A percentile compares a stretch with the other conserved stretches of the same genome.
Evolutionary conservation across 2,888 invertebrate genomes (phyloP).

Genomic region (Tiliacea citrago): DNA sequence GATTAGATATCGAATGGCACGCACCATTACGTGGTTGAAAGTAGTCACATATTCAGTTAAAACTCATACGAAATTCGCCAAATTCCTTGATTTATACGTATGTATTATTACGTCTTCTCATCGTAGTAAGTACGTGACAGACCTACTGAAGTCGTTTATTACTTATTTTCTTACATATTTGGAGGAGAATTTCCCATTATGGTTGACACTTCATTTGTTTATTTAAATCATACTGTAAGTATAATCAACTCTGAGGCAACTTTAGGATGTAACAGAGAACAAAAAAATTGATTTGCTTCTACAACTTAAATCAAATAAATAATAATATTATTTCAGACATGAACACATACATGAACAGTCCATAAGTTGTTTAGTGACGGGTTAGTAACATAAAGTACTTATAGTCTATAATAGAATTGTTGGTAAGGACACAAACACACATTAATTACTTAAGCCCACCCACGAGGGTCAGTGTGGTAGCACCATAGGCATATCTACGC

Average conservation of each 20-base stretch:
- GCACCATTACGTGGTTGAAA: too few relatives aligned
- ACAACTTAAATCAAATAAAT: not conserved
- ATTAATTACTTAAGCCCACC: too few relatives aligned
- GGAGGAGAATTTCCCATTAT: not conserved
- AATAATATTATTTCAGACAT: too few relatives aligned
- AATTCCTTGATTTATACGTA: conserved; percentile 15
- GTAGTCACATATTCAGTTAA: not conserved
- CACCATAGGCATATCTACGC: too few relatives aligned
- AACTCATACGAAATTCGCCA: not conserved
- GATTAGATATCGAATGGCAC: not conserved
- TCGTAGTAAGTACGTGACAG: conserved; percentile 8
- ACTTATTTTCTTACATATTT: not conserved
- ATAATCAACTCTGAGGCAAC: not conserved
- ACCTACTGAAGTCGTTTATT: conserved; percentile 4
- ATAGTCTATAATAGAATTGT: too few relatives aligned
- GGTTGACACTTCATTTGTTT: conserved; percentile 25
- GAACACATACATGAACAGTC: too few relatives aligned
- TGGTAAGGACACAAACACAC: too few relatives aligned
- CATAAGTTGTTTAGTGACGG: too few relatives aligned
- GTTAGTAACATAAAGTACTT: too few relatives aligned
- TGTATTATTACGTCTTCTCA: not conserved
- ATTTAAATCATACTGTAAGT: not conserved
- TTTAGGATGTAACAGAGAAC: not conserved
- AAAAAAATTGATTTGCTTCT: too few relatives aligned
- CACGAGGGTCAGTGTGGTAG: too few relatives aligned